Evolutionary conservation across 2,888 invertebrate genomes (phyloP).

Genomic region (Branchinecta sandiegonensis): DNA sequence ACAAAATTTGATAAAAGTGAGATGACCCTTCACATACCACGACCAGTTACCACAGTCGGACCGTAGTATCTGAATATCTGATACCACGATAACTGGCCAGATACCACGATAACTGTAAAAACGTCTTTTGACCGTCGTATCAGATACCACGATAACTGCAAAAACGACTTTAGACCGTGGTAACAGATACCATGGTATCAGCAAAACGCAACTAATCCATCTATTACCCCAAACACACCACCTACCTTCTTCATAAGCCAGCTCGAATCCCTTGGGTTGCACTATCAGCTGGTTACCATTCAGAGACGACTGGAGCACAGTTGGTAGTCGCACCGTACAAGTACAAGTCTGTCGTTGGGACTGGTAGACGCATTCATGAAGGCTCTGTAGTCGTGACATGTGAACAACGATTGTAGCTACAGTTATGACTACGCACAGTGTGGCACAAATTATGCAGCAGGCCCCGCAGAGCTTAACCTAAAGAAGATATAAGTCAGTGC

Average conservation of each 20-base stretch:
- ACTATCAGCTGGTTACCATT: slow-evolving; percentile 1
- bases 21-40: too few species aligned
- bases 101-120: too few species aligned
- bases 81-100: too few species aligned
- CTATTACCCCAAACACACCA: too few species aligned
- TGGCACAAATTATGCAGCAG: slow-evolving; percentile 68
- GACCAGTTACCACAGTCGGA: too few species aligned
- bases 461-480: slow-evolving; percentile 80
- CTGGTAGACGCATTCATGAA: slow-evolving; percentile 65
- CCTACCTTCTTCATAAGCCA: slow-evolving; percentile 14
- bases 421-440: slow-evolving; percentile 72
- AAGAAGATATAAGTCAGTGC: slow-evolving; percentile 28
- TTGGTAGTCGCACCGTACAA: slow-evolving; percentile 38
- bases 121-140: too few species aligned
- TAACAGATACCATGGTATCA: too few species aligned
- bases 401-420: slow-evolving; percentile 82
- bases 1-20: too few species aligned
- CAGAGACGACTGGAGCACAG: slow-evolving; percentile 4
- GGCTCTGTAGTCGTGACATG: slow-evolving; percentile 68
- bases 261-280: not conserved
- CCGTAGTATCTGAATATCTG: too few species aligned
- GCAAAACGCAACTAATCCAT: too few species aligned
- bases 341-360: slow-evolving; percentile 43
- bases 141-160: too few species aligned
- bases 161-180: too few species aligned